Conservation (phyloP, 1,140 invertebrate species). For the Dryas iulia region DNA sequence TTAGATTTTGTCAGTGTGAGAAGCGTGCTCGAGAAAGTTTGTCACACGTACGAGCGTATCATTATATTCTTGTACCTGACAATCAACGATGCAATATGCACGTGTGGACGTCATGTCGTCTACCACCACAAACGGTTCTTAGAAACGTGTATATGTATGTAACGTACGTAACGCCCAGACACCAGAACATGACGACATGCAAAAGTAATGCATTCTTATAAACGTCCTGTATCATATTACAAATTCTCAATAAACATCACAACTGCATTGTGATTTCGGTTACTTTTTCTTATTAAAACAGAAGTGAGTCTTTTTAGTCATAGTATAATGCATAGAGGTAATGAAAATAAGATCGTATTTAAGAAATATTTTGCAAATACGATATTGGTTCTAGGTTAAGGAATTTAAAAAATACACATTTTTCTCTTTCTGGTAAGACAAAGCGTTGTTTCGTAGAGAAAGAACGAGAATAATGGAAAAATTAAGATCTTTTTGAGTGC, state of each 20-base stretch:
- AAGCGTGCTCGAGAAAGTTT: slow-evolving; percentile 2
- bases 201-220: slow-evolving; percentile 64
- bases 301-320: too few relatives aligned
- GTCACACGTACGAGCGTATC: slow-evolving; percentile 8
- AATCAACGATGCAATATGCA: slow-evolving; percentile 36
- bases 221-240: slow-evolving; percentile 60
- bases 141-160: slow-evolving; percentile 42
- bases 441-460: too few relatives aligned
- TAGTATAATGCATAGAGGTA: too few relatives aligned
- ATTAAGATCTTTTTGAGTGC: too few relatives aligned
- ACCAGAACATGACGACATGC: slow-evolving; percentile 58
- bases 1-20: slow-evolving; percentile 10
- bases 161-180: slow-evolving; percentile 43
- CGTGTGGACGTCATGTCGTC: slow-evolving; percentile 47
- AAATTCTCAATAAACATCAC: slow-evolving; percentile 21
- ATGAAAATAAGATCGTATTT: too few relatives aligned
- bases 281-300: background rate
- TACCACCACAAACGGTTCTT: slow-evolving; percentile 48
- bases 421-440: too few relatives aligned
- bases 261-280: background rate
- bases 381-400: too few relatives aligned
- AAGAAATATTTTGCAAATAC: too few relatives aligned
- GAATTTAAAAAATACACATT: too few relatives aligned
- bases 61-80: slow-evolving; percentile 51
- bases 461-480: too few relatives aligned